phyloP scores from a whole-genome alignment of 2,888 invertebrate genomes.

The Clitarchus hookeri region DNA sequence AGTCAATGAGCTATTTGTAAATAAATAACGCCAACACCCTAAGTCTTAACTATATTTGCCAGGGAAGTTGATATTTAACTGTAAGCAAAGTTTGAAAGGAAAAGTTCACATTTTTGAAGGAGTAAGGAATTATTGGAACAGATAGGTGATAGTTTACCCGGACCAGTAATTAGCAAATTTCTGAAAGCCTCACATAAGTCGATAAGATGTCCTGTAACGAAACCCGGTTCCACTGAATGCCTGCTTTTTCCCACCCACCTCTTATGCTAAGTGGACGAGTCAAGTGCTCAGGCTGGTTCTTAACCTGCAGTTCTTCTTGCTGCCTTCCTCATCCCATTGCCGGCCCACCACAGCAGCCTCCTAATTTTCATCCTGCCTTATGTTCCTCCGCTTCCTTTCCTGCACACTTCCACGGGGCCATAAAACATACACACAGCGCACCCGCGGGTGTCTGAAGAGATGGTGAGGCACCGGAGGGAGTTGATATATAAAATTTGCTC shows the following conservation, averaged over 20 bases:
- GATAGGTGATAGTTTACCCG: too few relatives aligned
- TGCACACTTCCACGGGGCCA: neutral
- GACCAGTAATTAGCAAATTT: too few relatives aligned
- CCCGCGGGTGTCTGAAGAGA: neutral
- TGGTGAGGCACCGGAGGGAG: neutral
- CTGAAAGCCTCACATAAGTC: too few relatives aligned
- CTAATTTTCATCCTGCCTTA: neutral
- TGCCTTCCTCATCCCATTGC: neutral
- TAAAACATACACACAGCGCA: conserved; percentile 9
- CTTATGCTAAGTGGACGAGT: neutral
- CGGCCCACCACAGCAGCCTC: neutral
- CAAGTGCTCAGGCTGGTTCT: neutral
- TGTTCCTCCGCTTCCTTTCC: neutral
- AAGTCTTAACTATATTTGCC: too few relatives aligned
- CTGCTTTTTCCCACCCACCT: neutral
- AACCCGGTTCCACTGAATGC: neutral
- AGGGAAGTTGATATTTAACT: too few relatives aligned
- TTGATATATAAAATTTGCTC: neutral
- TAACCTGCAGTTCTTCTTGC: neutral
- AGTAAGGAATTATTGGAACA: too few relatives aligned
- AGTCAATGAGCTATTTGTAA: too few relatives aligned
- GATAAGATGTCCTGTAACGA: neutral
- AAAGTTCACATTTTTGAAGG: too few relatives aligned
- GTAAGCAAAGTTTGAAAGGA: too few relatives aligned
- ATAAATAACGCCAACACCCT: too few relatives aligned